These are phyloP conservation scores for Cerceris ruficornis DNA, from an alignment of 2,888 invertebrate species.

Conservation along the genomic window DNA sequence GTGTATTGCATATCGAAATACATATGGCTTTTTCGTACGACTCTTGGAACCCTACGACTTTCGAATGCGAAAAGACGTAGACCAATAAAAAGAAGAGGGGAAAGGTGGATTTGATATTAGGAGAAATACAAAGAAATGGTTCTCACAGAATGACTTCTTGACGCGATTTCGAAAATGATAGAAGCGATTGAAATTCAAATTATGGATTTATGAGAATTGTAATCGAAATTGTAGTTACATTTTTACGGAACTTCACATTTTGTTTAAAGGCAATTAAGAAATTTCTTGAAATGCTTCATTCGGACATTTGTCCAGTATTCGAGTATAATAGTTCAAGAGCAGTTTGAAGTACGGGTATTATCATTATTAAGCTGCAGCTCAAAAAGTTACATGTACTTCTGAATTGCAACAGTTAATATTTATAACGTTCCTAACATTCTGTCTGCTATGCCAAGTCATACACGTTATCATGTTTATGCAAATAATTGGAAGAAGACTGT, in stretches of 20 bases:
- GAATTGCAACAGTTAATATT: background rate
- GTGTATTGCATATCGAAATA: background rate
- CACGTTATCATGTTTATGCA: constrained; percentile 29
- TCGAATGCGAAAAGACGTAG: background rate
- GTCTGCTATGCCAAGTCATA: background rate
- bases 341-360: no score
- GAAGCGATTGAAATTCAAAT: no score
- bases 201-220: no score
- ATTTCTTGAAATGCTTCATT: no score
- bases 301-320: no score
- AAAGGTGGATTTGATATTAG: background rate
- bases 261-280: no score
- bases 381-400: background rate
- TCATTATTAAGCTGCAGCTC: background rate
- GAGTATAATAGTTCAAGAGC: no score
- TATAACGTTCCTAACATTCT: background rate
- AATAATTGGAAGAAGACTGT: constrained; percentile 9
- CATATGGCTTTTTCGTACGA: background rate
- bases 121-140: background rate
- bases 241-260: no score
- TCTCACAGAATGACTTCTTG: no score
- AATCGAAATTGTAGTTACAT: no score
- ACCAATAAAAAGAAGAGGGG: background rate
- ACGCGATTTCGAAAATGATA: no score
- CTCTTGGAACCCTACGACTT: background rate